These are phyloP conservation scores for Eumeta japonica DNA, from an alignment of 1,140 invertebrate genomes.

Conservation along the genomic window DNA sequence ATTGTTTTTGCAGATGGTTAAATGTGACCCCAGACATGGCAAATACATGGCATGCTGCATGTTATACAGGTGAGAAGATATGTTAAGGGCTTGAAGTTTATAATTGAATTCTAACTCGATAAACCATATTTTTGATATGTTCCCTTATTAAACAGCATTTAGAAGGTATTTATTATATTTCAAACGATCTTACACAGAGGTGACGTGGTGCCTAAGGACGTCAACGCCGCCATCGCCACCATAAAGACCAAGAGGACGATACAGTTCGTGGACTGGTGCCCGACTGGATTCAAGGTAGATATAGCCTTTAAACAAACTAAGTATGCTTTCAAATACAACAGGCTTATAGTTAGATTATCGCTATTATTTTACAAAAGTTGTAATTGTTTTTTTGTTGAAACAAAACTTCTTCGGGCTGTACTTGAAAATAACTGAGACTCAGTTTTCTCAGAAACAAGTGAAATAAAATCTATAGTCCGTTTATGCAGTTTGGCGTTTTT, in stretches of 20 bases:
- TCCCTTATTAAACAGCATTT: too few relatives aligned
- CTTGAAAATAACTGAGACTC: too few relatives aligned
- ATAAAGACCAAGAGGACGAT: conserved; percentile 85
- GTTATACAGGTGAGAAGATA: conserved; percentile 64
- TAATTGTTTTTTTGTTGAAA: too few relatives aligned
- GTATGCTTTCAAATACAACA: too few relatives aligned
- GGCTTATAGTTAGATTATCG: too few relatives aligned
- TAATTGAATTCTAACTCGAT: not conserved
- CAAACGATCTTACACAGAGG: conserved; percentile 34
- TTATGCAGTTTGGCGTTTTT: too few relatives aligned
- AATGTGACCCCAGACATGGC: conserved; percentile 77
- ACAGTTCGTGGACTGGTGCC: conserved; percentile 82
- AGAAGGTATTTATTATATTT: not conserved
- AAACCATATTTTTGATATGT: conserved; percentile 1
- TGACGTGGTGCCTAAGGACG: conserved; percentile 77
- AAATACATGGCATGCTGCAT: conserved; percentile 88
- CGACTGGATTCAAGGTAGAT: conserved; percentile 74
- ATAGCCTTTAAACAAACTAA: too few relatives aligned
- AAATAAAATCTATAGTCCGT: too few relatives aligned
- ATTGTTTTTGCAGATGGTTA: conserved; percentile 75
- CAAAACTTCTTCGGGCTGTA: too few relatives aligned
- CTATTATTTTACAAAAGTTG: too few relatives aligned
- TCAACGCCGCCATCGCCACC: conserved; percentile 85
- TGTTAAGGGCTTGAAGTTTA: not conserved
- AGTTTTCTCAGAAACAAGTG: too few relatives aligned